Percentiles rank a stretch among this genome's conserved stretches.
Conservation (phyloP, 2,797 vertebrate genomes). For the Falco naumanni region DNA sequence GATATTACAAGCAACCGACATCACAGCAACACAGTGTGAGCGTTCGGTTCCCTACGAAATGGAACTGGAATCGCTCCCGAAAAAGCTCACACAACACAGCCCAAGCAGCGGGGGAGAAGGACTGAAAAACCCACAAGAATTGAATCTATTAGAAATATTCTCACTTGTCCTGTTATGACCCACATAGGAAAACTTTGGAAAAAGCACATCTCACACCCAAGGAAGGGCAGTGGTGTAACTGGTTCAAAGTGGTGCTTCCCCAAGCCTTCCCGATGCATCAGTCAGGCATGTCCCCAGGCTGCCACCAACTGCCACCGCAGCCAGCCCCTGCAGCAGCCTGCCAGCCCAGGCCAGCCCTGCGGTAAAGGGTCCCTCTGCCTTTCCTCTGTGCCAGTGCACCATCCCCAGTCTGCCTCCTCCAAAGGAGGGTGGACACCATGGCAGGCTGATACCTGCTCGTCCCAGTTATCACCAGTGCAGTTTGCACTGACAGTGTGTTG, state of each 20-base stretch:
- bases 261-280: neutral
- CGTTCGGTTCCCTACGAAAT: neutral
- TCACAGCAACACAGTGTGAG: neutral
- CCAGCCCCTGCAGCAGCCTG: neutral
- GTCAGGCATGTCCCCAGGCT: neutral
- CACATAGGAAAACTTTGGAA: neutral
- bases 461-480: neutral
- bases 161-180: neutral
- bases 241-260: conserved; percentile 1
- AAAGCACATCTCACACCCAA: neutral
- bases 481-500: neutral
- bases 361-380: neutral
- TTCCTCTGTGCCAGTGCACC: neutral
- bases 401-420: neutral
- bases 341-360: neutral
- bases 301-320: neutral
- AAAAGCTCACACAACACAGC: neutral
- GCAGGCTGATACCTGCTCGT: rapidly evolving
- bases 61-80: neutral
- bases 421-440: neutral
- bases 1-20: neutral
- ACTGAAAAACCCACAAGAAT: conserved; percentile 53
- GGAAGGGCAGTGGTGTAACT: neutral
- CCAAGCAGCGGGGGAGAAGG: neutral
- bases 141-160: conserved; percentile 52